Evolutionary conservation across 2,797 vertebrate species (phyloP).

Genomic region (Chanos chanos): DNA sequence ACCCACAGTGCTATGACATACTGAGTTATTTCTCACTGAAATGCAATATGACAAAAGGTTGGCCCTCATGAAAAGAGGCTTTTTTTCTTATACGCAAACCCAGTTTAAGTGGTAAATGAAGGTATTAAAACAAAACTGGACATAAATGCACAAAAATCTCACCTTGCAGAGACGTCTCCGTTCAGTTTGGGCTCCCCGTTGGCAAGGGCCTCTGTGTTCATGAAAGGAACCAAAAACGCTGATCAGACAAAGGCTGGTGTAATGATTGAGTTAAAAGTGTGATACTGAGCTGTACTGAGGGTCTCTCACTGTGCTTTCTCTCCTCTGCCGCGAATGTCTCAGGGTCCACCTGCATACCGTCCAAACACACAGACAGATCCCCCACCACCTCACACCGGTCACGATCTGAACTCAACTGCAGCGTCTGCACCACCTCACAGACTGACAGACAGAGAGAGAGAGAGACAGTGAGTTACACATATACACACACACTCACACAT

Average conservation of each 20-base stretch:
- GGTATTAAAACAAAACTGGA: not conserved
- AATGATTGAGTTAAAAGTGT: too few species aligned
- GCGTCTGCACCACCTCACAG: constrained; percentile 87
- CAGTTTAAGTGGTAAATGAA: too few species aligned
- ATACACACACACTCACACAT: not conserved
- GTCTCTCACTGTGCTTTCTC: constrained; percentile 59
- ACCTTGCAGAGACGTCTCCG: constrained; percentile 63
- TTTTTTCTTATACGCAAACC: too few species aligned
- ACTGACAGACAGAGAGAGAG: constrained; percentile 65
- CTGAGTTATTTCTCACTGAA: too few species aligned
- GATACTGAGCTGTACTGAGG: not conserved
- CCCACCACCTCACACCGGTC: constrained; percentile 86
- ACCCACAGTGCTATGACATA: too few species aligned
- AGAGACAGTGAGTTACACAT: not conserved
- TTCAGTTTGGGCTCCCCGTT: constrained; percentile 64
- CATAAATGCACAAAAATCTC: not conserved
- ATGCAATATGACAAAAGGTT: too few species aligned
- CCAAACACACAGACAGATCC: constrained; percentile 89
- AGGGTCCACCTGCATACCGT: constrained; percentile 85
- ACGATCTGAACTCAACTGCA: constrained; percentile 82
- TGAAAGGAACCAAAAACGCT: not conserved
- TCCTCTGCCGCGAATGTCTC: constrained; percentile 72
- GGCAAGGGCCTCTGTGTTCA: constrained; percentile 52
- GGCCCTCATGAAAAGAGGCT: too few species aligned
- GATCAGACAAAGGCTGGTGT: too few species aligned